Percentiles rank a stretch among this genome's conserved stretches.
phyloP scores from a whole-genome alignment of 2,113 vertebrate species.

The Pedionomus torquatus region DNA sequence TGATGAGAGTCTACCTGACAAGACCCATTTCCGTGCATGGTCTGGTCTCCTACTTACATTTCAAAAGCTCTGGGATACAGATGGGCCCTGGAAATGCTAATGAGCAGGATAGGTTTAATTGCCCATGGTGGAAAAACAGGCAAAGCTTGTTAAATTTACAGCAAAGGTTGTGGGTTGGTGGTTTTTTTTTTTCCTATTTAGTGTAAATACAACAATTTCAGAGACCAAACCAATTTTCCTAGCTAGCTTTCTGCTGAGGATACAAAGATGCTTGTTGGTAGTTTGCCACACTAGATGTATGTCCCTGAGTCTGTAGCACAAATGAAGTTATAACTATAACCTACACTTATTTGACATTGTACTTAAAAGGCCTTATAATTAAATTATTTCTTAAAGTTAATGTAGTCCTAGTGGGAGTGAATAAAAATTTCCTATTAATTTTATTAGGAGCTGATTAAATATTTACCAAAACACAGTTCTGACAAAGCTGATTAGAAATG shows the following conservation, averaged over 20 bases:
- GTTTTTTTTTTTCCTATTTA: neutral
- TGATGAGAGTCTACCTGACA: rapidly evolving
- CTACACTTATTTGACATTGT: neutral
- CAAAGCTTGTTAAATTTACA: neutral
- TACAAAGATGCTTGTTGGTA: neutral
- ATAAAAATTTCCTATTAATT: constrained; percentile 17
- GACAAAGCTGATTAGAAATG: constrained; percentile 4
- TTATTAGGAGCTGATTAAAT: constrained; percentile 8
- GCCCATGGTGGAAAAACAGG: neutral
- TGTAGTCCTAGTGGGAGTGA: neutral
- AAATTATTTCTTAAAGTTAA: neutral
- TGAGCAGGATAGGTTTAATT: neutral
- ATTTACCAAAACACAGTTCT: constrained; percentile 18
- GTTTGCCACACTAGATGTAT: rapidly evolving
- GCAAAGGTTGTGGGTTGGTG: neutral
- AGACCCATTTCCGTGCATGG: neutral
- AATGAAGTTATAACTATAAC: neutral
- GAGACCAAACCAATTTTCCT: neutral
- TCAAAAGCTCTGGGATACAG: neutral
- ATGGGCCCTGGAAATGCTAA: neutral
- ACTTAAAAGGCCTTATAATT: neutral
- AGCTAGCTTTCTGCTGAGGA: neutral
- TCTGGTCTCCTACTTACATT: neutral
- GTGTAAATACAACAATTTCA: neutral
- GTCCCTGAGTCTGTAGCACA: neutral